Conservation (phyloP, 2,797 vertebrate genomes). For the Helicolenus hilgendorfi region DNA sequence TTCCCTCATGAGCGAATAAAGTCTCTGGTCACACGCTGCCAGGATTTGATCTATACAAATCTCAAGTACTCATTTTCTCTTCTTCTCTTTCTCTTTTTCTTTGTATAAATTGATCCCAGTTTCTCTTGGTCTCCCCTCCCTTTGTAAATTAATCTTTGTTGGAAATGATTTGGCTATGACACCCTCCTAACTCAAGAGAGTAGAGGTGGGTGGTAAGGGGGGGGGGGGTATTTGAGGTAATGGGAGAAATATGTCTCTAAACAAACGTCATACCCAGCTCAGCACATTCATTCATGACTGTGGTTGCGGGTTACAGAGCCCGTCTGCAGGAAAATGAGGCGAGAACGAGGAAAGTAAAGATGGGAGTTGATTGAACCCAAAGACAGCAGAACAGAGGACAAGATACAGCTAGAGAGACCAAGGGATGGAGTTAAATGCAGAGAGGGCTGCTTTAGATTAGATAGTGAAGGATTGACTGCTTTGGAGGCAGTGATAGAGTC, state of each 20-base stretch:
- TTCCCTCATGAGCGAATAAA: conserved; percentile 31
- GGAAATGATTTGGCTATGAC: conserved; percentile 45
- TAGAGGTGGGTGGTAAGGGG: background rate
- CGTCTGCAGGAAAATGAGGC: conserved; percentile 45
- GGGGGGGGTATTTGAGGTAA: conserved; percentile 31
- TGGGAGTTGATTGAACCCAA: conserved; percentile 39
- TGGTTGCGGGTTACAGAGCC: conserved; percentile 68
- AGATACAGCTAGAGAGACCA: conserved; percentile 9
- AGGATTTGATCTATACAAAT: conserved; percentile 37
- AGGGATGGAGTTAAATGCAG: conserved; percentile 9
- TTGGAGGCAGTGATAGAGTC: conserved; percentile 1
- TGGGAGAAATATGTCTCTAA: conserved; percentile 65
- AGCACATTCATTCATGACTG: conserved; percentile 82
- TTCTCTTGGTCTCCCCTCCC: background rate
- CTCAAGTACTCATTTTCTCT: conserved; percentile 32
- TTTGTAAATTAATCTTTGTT: conserved; percentile 32
- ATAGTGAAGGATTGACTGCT: conserved; percentile 7
- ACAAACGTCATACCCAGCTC: conserved; percentile 67
- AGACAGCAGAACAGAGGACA: conserved; percentile 35
- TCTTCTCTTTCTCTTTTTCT: conserved; percentile 24
- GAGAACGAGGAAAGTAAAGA: conserved; percentile 32
- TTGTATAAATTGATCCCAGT: conserved; percentile 20
- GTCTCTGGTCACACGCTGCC: conserved; percentile 33
- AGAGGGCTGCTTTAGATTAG: conserved; percentile 42
- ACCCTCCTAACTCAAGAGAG: conserved; percentile 9